Percentiles rank a stretch among this genome's conserved stretches.
phyloP scores from a whole-genome alignment of 2,113 vertebrate genomes.

The Pteronura brasiliensis region DNA sequence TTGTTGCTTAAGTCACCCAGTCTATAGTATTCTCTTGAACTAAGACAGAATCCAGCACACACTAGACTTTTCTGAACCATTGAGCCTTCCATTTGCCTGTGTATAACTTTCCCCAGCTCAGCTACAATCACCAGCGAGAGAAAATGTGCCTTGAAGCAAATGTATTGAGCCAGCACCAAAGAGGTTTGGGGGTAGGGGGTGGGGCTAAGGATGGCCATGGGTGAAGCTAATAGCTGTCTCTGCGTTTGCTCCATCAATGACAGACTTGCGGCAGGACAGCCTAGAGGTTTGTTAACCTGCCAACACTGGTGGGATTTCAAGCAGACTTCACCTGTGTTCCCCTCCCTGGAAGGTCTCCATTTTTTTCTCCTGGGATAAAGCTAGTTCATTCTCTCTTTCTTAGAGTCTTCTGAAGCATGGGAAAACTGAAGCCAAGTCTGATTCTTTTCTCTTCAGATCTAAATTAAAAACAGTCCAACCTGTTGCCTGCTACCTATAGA shows the following conservation, averaged over 20 bases:
- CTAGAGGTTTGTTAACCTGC: neutral
- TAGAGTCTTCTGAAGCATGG: neutral
- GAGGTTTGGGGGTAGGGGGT: no score
- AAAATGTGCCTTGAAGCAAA: conserved; percentile 37
- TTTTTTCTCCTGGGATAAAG: neutral
- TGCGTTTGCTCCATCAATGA: rapidly evolving
- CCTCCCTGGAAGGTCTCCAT: neutral
- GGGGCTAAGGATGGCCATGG: rapidly evolving
- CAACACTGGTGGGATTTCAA: rapidly evolving
- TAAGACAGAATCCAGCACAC: conserved; percentile 1
- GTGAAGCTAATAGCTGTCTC: neutral
- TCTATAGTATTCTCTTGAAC: neutral
- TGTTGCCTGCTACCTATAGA: neutral
- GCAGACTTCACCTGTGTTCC: rapidly evolving
- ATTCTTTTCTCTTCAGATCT: neutral
- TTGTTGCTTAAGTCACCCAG: neutral
- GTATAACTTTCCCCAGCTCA: conserved; percentile 64
- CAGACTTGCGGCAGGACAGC: neutral
- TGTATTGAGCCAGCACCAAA: conserved; percentile 55
- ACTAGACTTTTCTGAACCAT: conserved; percentile 57
- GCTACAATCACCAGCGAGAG: conserved; percentile 27
- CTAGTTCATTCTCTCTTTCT: neutral
- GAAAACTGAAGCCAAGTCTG: neutral
- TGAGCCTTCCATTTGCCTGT: conserved; percentile 29
- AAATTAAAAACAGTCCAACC: neutral